Base-by-base conservation (phyloP, 2,797 vertebrate genomes). In the Darevskia mixta region DNA sequence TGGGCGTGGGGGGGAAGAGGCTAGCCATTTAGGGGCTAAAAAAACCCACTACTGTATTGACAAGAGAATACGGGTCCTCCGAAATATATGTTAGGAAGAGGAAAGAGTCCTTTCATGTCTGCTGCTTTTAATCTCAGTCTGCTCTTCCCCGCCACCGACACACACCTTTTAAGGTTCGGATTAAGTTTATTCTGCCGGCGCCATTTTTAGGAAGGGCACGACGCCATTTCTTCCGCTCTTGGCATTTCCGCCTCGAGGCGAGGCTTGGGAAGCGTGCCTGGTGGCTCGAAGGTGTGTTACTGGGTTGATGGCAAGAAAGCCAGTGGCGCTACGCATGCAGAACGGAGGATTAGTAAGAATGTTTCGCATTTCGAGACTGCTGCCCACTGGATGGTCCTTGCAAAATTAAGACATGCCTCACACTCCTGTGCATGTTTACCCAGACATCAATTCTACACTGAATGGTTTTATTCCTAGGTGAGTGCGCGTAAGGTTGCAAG, bases 121-220 rank as follows among this genome's bases (percentile, higher is more conserved):
- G 67, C n/a, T 23, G 6, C 1, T 45, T 13, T 71, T 17, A 55
- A 29, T 32, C 5, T 6, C 76, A 4, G 3, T 0, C 8, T 6
- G 15, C 25, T 45, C 43, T n/a, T 17, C 32, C 35, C 32, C 17
- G 17, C 72, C 32, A 73, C 32, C 1, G 1, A 18, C 11, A 20
- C 6, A 7, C 2, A 1, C 32, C 32, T 55, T 27, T 25, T 25
- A 6, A 91, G 93, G 89, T 87, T 55, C 67, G 3, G 0, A 1
- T 1, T 5, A 1, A 0, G 2, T 5, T 6, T 38, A 0, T 8
- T 18, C 32, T 0, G 18, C 15, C 0, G 79, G 4, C 58, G 43
- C 86, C 89, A 85, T 87, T 55, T 85, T 87, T 81, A 87, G 9
- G 6, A 43, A 71, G 82, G 86, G 64, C 61, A 18, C 1, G 32